phyloP scores from a whole-genome alignment of 2,797 vertebrate genomes.

The Sitta carolinensis region DNA sequence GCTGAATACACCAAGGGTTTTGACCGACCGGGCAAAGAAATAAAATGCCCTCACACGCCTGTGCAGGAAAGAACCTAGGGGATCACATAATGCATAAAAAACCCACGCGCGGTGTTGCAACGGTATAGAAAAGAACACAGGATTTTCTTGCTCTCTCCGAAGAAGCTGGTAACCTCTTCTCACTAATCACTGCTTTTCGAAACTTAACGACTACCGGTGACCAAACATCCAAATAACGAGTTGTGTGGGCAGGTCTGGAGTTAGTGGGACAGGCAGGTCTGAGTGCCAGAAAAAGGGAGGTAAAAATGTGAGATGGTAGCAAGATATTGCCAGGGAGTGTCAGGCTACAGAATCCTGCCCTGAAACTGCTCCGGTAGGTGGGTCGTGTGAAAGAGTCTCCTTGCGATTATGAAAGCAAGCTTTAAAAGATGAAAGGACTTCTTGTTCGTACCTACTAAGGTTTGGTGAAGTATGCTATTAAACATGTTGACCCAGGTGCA shows the following conservation, averaged over 20 bases:
- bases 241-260: background rate
- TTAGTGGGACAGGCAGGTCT: background rate
- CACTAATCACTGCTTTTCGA: background rate
- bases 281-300: background rate
- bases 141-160: background rate
- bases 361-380: background rate
- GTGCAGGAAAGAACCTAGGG: background rate
- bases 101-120: accelerated
- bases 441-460: background rate
- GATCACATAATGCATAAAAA: background rate
- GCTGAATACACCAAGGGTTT: background rate
- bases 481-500: background rate
- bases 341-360: constrained; percentile 19
- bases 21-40: background rate
- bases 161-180: background rate
- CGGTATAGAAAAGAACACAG: background rate
- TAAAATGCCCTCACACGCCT: background rate
- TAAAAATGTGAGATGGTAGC: background rate
- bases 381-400: background rate
- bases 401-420: constrained; percentile 29
- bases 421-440: constrained; percentile 6
- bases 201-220: background rate
- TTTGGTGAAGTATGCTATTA: background rate
- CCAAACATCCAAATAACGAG: background rate
- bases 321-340: constrained; percentile 48